These are phyloP conservation scores for Caenorhabditis drosophilae DNA, from an alignment of 2,888 invertebrate genomes.

Conservation along the genomic window DNA sequence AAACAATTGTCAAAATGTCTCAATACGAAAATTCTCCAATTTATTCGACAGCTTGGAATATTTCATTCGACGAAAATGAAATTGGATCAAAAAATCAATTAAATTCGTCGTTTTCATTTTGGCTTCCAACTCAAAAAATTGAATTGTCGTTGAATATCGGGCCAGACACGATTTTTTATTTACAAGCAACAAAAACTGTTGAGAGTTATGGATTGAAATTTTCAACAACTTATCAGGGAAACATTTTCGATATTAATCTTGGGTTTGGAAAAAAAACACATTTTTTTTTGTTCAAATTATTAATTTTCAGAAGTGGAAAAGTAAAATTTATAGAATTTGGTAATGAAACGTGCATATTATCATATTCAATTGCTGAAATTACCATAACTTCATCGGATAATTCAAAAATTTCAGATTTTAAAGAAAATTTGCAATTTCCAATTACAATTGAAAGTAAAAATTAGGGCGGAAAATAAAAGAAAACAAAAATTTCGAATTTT, in stretches of 20 bases:
- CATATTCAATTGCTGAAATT: constrained; percentile 11
- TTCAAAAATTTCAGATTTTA: constrained; percentile 7
- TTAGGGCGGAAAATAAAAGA: not conserved
- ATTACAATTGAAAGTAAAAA: constrained; percentile 31
- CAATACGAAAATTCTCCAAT: no score
- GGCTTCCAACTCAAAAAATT: constrained; percentile 11
- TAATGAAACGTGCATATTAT: constrained; percentile 18
- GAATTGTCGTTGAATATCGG: constrained; percentile 11
- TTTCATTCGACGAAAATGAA: constrained; percentile 19
- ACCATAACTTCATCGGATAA: constrained; percentile 21
- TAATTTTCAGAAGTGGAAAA: constrained; percentile 12
- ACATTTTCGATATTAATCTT: no score
- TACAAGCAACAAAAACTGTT: constrained; percentile 19
- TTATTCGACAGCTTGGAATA: constrained; percentile 36
- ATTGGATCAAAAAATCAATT: constrained; percentile 10
- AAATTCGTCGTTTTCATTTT: constrained; percentile 28
- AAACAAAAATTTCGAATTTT: not conserved
- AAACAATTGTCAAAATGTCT: no score
- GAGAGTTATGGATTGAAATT: no score
- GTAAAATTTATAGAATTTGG: constrained; percentile 26
- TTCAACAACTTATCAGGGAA: constrained; percentile 16
- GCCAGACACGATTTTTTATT: constrained; percentile 14
- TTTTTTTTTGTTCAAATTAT: no score
- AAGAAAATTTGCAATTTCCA: constrained; percentile 28
- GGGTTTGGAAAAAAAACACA: no score